Percentiles rank a stretch among this genome's conserved stretches.
Evolutionary conservation across 2,113 vertebrate species (phyloP).

Genomic region (Apeltes quadracus): DNA sequence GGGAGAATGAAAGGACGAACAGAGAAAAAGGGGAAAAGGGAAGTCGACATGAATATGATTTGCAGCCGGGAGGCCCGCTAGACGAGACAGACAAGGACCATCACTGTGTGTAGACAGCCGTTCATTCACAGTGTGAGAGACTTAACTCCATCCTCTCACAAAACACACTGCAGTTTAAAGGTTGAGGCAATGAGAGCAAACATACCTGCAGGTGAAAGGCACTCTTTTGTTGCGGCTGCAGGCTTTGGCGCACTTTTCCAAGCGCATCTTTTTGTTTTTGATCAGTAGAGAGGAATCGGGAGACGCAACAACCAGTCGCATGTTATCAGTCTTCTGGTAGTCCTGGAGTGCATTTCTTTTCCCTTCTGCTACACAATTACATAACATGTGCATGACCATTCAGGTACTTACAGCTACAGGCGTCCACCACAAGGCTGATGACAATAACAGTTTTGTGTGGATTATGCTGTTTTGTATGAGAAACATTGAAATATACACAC

Average conservation of each 20-base stretch:
- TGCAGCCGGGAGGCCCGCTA: neutral
- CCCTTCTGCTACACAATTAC: slow-evolving; percentile 78
- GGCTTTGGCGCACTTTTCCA: slow-evolving; percentile 89
- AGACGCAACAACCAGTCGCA: slow-evolving; percentile 71
- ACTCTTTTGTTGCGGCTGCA: slow-evolving; percentile 90
- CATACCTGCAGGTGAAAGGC: slow-evolving; percentile 94
- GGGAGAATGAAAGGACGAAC: slow-evolving; percentile 22
- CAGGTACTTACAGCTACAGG: neutral
- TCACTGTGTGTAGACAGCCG: neutral
- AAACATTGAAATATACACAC: neutral
- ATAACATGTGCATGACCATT: neutral
- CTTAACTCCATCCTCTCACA: neutral
- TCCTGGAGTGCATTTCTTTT: slow-evolving; percentile 91
- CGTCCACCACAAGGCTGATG: neutral
- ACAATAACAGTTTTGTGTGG: neutral
- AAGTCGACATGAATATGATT: neutral
- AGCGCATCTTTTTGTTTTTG: slow-evolving; percentile 86
- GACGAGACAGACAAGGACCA: neutral
- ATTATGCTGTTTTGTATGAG: neutral
- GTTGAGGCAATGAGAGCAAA: slow-evolving; percentile 1
- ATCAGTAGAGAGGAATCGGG: slow-evolving; percentile 83
- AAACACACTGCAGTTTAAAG: neutral
- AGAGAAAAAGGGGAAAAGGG: neutral
- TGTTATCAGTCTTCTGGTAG: slow-evolving; percentile 89
- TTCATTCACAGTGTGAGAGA: neutral